Base-by-base conservation (phyloP, 1,140 invertebrate species). In the Thaumatotibia leucotreta region DNA sequence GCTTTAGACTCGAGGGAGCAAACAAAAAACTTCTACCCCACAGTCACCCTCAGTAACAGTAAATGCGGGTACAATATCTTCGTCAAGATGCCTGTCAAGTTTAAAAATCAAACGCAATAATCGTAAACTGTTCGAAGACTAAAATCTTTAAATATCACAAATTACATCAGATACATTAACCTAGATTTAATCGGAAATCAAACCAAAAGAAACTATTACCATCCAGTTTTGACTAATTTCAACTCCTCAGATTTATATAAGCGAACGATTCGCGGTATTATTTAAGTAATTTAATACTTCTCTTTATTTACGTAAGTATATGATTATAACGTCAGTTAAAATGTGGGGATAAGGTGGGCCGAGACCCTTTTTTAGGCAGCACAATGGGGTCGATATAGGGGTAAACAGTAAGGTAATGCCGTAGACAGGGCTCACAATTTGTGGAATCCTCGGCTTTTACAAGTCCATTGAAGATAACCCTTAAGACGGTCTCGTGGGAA, bases 31-130 rank as follows among this genome's bases (percentile, higher is more conserved):
- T 24, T 27, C 8, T 52, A 58, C 52, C 52, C 52, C 22, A 31
- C 23, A n/a, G 4, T 27, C n/a, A 8, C 27, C 52, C 23, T 27
- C 8, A 14, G n/a, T 49, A 14, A 11, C 24, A 29, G 20, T 27
- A 4, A 29, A 58, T 58, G 52, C 52, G 52, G 52, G 52, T 58
- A 54, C 50, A 54, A 58, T 58, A 31, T 35, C 68, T 65, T 69
- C 65, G 52, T 73, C 74, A 76, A 70, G 76, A 78, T 72, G 64
- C 76, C 73, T 74, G 76, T 76, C 76, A 80, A 81, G 79, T 76
- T 76, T 78, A 54, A 52, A 31, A 62, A 61, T 33, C 35, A 58
- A 58, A 69, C 66, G 70, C 62, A 6, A 32, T 22, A 54, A 35
- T 72, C 62, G 67, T 65, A 64, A 68, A 72, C 68, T 69, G 77